Conservation (phyloP, 2,888 invertebrate species). For the Volucella inanis region DNA sequence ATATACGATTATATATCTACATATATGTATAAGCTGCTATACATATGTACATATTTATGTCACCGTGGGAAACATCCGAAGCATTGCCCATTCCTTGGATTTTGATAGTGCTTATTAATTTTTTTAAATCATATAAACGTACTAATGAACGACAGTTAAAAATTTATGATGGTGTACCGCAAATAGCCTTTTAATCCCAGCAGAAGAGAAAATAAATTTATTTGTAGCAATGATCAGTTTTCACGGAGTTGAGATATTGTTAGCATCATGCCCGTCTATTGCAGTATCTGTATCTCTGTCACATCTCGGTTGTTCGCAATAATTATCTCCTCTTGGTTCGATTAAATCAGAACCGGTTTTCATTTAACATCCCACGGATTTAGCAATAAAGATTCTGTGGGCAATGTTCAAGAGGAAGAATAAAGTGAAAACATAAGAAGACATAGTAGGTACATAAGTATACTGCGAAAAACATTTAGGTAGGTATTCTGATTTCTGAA, state of each 20-base stretch:
- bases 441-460: slow-evolving; percentile 16
- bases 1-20: too few species aligned
- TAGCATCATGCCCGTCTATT: slow-evolving; percentile 20
- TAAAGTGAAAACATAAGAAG: slow-evolving; percentile 56
- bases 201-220: slow-evolving; percentile 35
- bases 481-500: slow-evolving; percentile 69
- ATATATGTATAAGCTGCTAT: too few species aligned
- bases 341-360: slow-evolving; percentile 72
- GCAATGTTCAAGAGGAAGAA: slow-evolving; percentile 5
- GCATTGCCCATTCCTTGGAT: background rate
- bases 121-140: slow-evolving; percentile 63
- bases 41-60: slow-evolving; percentile 16
- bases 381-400: slow-evolving; percentile 50
- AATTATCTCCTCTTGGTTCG: slow-evolving; percentile 70
- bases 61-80: slow-evolving; percentile 58
- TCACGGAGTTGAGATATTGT: slow-evolving; percentile 48
- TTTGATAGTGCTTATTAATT: slow-evolving; percentile 39
- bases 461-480: slow-evolving; percentile 55
- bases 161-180: slow-evolving; percentile 64
- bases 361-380: slow-evolving; percentile 47
- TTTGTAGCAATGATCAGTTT: slow-evolving; percentile 36
- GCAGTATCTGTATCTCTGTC: slow-evolving; percentile 51
- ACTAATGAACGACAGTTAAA: slow-evolving; percentile 72
- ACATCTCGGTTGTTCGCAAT: slow-evolving; percentile 62
- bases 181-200: slow-evolving; percentile 63